A percentile compares a stretch with the other conserved stretches of the same genome.
phyloP scores from a whole-genome alignment of 1,140 invertebrate genomes.

The Charaxes varanes region DNA sequence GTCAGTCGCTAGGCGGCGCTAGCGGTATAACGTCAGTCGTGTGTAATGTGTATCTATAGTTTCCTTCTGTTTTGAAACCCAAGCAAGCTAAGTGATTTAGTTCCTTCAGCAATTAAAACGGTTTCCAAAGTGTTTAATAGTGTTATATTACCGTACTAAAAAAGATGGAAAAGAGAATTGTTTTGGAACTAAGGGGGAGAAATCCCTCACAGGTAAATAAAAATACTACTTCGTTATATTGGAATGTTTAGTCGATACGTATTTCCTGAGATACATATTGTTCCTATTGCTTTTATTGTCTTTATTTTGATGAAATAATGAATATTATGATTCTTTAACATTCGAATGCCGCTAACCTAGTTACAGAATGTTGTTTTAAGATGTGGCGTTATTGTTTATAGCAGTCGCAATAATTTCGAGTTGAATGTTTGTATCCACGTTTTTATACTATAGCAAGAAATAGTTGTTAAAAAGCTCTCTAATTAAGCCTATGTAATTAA shows the following conservation, averaged over 20 bases:
- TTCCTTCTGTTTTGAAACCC: conserved; percentile 74
- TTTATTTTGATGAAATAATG: neutral
- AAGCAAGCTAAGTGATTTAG: conserved; percentile 71
- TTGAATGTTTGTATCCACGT: conserved; percentile 66
- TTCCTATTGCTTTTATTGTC: conserved; percentile 8
- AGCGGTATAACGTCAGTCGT: conserved; percentile 64
- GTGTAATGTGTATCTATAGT: conserved; percentile 68
- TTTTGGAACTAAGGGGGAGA: conserved; percentile 90
- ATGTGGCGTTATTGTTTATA: conserved; percentile 49
- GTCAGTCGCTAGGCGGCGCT: conserved; percentile 56
- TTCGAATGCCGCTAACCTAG: conserved; percentile 11
- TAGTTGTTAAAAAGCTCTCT: too few species aligned
- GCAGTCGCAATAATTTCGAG: conserved; percentile 54
- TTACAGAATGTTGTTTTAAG: conserved; percentile 22
- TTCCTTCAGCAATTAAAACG: conserved; percentile 55
- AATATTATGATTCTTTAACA: conserved; percentile 1
- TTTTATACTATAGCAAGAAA: conserved; percentile 18
- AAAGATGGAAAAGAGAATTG: conserved; percentile 93
- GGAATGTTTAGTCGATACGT: conserved; percentile 74
- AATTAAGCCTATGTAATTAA: conserved; percentile 1
- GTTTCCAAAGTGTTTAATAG: conserved; percentile 43
- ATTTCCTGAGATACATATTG: conserved; percentile 52
- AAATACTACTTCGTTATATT: conserved; percentile 52
- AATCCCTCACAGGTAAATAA: conserved; percentile 86
- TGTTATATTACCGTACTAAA: conserved; percentile 38